Evolutionary conservation across 2,113 vertebrate genomes (phyloP).

Genomic region (Aix galericulata): DNA sequence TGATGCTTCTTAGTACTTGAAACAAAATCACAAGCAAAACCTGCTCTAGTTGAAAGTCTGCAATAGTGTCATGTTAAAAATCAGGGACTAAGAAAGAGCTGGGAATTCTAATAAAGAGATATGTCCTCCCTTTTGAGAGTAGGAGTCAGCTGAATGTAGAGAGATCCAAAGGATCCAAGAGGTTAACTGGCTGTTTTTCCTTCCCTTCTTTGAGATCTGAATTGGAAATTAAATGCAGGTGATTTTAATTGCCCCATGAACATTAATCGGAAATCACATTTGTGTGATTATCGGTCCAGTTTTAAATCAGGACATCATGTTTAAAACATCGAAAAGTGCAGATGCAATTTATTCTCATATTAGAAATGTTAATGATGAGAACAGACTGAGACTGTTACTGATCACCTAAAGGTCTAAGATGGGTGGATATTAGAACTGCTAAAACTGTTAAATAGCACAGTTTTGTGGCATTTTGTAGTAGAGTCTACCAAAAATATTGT

Average conservation of each 20-base stretch:
- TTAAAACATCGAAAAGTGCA: constrained; percentile 37
- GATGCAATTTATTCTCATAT: not conserved
- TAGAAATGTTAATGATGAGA: constrained; percentile 46
- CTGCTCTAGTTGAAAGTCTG: not conserved
- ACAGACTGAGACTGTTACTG: constrained; percentile 16
- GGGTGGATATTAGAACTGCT: constrained; percentile 37
- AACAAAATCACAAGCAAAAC: constrained; percentile 2
- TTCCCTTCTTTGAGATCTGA: not conserved
- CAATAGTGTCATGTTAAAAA: not conserved
- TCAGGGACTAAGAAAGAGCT: not conserved
- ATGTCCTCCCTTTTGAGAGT: not conserved
- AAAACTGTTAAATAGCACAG: constrained; percentile 14
- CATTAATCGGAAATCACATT: not conserved
- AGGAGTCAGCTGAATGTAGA: not conserved
- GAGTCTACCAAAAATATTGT: constrained; percentile 69
- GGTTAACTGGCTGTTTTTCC: not conserved
- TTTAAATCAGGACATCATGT: not conserved
- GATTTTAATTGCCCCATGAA: not conserved
- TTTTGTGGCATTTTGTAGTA: constrained; percentile 60
- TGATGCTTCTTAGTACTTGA: not conserved
- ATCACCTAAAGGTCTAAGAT: constrained; percentile 33
- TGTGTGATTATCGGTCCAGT: not conserved
- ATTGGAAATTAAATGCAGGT: constrained; percentile 6
- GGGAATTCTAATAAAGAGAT: not conserved
- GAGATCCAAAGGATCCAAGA: not conserved